Conservation (phyloP, 2,797 vertebrate genomes). For the Simalia tracyae region DNA sequence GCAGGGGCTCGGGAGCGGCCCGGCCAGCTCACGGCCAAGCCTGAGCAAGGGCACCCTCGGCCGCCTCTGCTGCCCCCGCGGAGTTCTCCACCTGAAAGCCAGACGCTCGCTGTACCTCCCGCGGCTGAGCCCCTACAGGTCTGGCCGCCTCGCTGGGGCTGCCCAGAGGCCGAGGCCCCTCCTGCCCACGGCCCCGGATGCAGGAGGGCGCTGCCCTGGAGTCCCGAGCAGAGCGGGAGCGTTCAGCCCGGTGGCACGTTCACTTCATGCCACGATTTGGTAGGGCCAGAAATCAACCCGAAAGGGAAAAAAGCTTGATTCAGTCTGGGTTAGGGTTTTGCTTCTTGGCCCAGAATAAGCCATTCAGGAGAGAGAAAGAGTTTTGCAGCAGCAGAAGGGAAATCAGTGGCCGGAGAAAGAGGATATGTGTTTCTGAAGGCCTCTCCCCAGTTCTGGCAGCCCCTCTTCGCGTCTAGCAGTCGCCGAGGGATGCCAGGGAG, state of each 20-base stretch:
- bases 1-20: background rate
- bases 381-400: background rate
- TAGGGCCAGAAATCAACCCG: slow-evolving; percentile 11
- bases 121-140: background rate
- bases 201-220: background rate
- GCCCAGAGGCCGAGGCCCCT: background rate
- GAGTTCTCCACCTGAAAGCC: background rate
- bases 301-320: background rate
- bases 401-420: background rate
- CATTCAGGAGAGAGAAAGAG: background rate
- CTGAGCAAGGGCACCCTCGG: background rate
- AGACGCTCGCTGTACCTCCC: background rate
- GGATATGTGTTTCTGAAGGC: background rate
- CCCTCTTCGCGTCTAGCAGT: slow-evolving; percentile 14
- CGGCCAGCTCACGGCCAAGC: background rate
- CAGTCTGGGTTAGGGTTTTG: background rate
- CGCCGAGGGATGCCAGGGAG: background rate
- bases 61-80: background rate
- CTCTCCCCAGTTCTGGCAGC: background rate
- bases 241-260: background rate
- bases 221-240: background rate
- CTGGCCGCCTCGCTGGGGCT: background rate
- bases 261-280: slow-evolving; percentile 3
- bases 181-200: background rate
- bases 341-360: background rate